These are phyloP conservation scores for Catharus fuscescens DNA, from an alignment of 2,113 vertebrate genomes.

Conservation along the genomic window DNA sequence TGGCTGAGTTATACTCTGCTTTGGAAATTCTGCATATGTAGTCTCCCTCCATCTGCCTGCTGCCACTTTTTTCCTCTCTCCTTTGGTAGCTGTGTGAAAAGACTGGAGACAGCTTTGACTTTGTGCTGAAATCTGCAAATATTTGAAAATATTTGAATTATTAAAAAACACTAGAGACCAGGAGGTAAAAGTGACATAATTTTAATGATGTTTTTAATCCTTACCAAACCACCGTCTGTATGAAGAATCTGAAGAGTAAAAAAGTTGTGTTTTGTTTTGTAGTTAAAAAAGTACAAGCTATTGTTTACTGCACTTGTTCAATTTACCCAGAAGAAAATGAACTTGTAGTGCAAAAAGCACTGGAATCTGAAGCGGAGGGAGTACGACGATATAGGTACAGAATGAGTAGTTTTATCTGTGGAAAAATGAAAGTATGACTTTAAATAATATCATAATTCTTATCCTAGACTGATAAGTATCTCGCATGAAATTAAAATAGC, in stretches of 20 bases:
- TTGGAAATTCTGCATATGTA: not conserved
- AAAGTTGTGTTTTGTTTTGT: slow-evolving; percentile 1
- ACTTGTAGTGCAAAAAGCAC: slow-evolving; percentile 78
- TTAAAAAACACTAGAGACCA: not conserved
- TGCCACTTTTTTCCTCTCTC: not conserved
- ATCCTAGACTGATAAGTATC: not conserved
- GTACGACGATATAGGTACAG: slow-evolving; percentile 80
- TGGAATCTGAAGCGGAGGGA: slow-evolving; percentile 70
- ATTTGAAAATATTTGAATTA: not conserved
- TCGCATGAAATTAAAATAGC: not conserved
- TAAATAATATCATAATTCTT: not conserved
- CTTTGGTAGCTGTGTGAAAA: not conserved
- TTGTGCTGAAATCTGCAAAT: not conserved
- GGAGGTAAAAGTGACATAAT: not conserved
- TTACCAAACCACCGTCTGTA: not conserved
- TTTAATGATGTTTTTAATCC: not conserved
- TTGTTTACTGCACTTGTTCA: slow-evolving; percentile 90
- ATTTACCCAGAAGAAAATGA: slow-evolving; percentile 88
- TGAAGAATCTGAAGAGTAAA: not conserved
- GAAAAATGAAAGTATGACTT: not conserved
- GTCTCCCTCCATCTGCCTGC: not conserved
- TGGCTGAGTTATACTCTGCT: not conserved
- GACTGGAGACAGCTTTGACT: not conserved
- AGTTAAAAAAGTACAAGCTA: slow-evolving; percentile 83
- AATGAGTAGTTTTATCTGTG: not conserved